These are phyloP conservation scores for Burhinus bistriatus DNA, from an alignment of 2,113 vertebrate species.

Conservation along the genomic window DNA sequence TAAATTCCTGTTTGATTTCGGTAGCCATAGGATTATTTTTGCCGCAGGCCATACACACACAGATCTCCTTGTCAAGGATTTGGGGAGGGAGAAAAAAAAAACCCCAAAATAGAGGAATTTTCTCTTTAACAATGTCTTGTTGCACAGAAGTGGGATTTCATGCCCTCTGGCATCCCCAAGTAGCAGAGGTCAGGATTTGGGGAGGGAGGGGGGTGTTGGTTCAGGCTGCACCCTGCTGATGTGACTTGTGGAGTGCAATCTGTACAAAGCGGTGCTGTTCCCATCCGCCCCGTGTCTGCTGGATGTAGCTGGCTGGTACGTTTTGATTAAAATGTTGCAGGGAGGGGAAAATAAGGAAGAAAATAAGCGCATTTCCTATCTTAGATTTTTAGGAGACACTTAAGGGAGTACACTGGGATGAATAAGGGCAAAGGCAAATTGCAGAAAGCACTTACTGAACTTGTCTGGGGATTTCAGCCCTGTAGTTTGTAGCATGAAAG, in stretches of 20 bases:
- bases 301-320: not conserved
- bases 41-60: not conserved
- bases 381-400: not conserved
- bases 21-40: not conserved
- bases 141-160: not conserved
- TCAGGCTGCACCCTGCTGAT: not conserved
- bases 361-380: not conserved
- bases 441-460: conserved; percentile 7
- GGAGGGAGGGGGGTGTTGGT: not conserved
- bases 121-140: not conserved
- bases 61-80: not conserved
- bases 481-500: not conserved
- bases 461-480: not conserved
- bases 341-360: not conserved
- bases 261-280: not conserved
- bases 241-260: not conserved
- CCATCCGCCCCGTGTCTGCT: not conserved
- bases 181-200: not conserved
- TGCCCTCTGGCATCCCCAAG: not conserved
- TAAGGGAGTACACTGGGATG: not conserved
- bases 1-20: not conserved
- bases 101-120: not conserved
- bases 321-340: not conserved
- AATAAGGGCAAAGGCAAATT: not conserved
- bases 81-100: not conserved